Conservation (phyloP, 2,797 vertebrate species). For the Cyprinella venusta region DNA sequence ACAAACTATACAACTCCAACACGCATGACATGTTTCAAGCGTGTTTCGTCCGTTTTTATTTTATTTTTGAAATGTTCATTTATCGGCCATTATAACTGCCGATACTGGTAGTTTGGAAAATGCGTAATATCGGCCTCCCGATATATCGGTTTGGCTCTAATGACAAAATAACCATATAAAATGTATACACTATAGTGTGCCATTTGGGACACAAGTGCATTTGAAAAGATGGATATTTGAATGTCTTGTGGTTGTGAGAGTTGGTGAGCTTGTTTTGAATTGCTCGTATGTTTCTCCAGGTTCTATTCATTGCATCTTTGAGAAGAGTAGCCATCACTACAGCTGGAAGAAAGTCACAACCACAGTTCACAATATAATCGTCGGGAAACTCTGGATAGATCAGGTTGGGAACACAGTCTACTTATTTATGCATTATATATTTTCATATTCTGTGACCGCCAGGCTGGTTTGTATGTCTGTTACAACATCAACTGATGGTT, state of each 20-base stretch:
- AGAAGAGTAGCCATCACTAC: constrained; percentile 91
- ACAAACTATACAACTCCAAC: too few species aligned
- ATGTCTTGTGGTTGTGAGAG: background rate
- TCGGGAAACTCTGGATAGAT: constrained; percentile 97
- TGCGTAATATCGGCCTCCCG: too few species aligned
- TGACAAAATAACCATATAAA: background rate
- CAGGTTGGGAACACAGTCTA: constrained; percentile 79
- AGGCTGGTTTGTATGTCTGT: background rate
- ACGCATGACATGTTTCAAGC: too few species aligned
- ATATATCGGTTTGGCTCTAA: background rate
- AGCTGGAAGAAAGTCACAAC: constrained; percentile 98
- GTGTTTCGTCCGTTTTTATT: too few species aligned
- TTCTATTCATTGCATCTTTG: constrained; percentile 94
- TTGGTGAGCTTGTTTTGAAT: background rate
- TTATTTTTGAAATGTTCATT: too few species aligned
- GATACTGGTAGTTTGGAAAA: too few species aligned
- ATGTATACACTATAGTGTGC: background rate
- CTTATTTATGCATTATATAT: background rate
- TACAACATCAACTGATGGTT: background rate
- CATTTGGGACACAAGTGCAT: background rate
- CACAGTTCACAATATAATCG: constrained; percentile 97
- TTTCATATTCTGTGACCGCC: background rate
- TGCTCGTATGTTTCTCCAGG: constrained; percentile 71
- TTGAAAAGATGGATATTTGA: background rate
- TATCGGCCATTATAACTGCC: too few species aligned